phyloP scores from a whole-genome alignment of 1,140 invertebrate species.

The Dinoponera quadriceps region DNA sequence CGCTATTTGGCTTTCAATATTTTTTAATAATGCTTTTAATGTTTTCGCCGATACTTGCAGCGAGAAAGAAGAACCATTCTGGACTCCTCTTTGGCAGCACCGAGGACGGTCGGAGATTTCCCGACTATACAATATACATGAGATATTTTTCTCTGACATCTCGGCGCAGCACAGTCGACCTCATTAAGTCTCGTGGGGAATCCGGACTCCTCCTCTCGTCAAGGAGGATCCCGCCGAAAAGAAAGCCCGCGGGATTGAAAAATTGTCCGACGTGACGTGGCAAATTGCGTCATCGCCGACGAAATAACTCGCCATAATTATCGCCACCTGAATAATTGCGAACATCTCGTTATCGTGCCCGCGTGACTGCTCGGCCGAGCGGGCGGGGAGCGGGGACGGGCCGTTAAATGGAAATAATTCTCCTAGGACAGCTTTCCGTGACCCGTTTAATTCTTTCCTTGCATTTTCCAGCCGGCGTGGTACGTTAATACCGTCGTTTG shows the following conservation, averaged over 20 bases:
- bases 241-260: slow-evolving; percentile 64
- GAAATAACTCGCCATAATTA: slow-evolving; percentile 70
- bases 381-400: slow-evolving; percentile 4
- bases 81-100: background rate
- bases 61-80: background rate
- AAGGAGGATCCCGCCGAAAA: background rate
- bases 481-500: slow-evolving; percentile 45
- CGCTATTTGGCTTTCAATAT: background rate
- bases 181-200: slow-evolving; percentile 67
- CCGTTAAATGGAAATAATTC: slow-evolving; percentile 72
- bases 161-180: slow-evolving; percentile 19
- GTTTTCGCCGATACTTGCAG: slow-evolving; percentile 5
- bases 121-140: slow-evolving; percentile 12
- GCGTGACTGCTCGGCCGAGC: slow-evolving; percentile 30
- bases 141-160: slow-evolving; percentile 40
- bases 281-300: slow-evolving; percentile 61
- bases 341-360: slow-evolving; percentile 71
- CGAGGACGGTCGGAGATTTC: slow-evolving; percentile 18
- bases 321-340: slow-evolving; percentile 69
- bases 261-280: slow-evolving; percentile 57
- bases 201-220: slow-evolving; percentile 28
- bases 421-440: slow-evolving; percentile 67
- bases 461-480: slow-evolving; percentile 10
- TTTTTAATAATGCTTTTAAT: slow-evolving; percentile 56
- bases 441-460: slow-evolving; percentile 65